phyloP scores from a whole-genome alignment of 2,113 vertebrate species.

The Casuarius casuarius region DNA sequence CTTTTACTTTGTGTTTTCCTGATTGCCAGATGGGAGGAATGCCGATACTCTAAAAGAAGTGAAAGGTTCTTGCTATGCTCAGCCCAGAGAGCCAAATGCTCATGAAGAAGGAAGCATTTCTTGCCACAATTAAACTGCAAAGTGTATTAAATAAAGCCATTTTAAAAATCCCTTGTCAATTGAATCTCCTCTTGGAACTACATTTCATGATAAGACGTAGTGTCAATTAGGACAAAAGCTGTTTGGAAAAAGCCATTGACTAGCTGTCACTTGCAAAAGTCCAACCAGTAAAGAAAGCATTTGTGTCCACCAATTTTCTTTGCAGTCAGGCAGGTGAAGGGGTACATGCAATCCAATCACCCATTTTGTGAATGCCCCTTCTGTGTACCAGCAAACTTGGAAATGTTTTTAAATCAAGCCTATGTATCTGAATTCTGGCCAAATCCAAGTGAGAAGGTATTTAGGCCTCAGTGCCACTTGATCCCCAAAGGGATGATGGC shows the following conservation, averaged over 20 bases:
- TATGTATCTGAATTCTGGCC: background rate
- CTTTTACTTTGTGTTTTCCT: background rate
- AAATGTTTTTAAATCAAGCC: background rate
- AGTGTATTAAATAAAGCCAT: background rate
- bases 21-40: conserved; percentile 12
- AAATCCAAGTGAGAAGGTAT: background rate
- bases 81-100: background rate
- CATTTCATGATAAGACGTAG: background rate
- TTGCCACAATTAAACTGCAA: background rate
- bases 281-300: background rate
- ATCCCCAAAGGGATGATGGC: background rate
- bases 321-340: background rate
- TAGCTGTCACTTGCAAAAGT: background rate
- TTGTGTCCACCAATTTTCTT: background rate
- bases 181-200: background rate
- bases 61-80: background rate
- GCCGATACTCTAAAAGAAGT: background rate
- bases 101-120: background rate
- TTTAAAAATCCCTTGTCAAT: background rate
- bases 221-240: background rate
- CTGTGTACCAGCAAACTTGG: background rate
- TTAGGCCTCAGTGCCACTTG: background rate
- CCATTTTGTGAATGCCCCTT: background rate
- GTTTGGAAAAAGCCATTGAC: background rate
- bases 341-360: background rate